Conservation (phyloP, 1,140 invertebrate species). For the Leucophenga varia region DNA sequence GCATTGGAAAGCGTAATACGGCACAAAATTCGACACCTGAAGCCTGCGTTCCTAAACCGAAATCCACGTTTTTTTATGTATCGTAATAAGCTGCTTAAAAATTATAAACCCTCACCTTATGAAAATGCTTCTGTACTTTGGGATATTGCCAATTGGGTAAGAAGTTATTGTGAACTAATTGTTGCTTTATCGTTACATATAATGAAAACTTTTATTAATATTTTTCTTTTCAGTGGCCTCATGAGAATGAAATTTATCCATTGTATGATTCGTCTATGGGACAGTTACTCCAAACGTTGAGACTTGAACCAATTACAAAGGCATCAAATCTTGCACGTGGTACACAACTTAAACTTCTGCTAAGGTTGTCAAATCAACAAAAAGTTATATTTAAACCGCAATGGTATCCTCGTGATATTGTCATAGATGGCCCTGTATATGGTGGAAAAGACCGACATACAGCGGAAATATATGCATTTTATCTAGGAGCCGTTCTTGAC, state of each 20-base stretch:
- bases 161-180: conserved; percentile 10
- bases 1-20: conserved; percentile 45
- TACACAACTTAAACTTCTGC: conserved; percentile 85
- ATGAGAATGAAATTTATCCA: conserved; percentile 67
- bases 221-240: conserved; percentile 66
- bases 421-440: conserved; percentile 81
- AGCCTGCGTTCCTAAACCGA: conserved; percentile 50
- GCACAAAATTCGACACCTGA: conserved; percentile 45
- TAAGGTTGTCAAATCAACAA: conserved; percentile 76
- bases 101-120: conserved; percentile 42
- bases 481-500: conserved; percentile 77
- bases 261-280: conserved; percentile 66
- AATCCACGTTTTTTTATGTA: conserved; percentile 56
- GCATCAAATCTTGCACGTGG: conserved; percentile 78
- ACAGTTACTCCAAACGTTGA: conserved; percentile 69
- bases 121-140: conserved; percentile 52
- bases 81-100: conserved; percentile 51
- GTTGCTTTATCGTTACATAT: background rate
- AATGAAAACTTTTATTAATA: background rate
- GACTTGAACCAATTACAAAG: conserved; percentile 68
- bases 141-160: conserved; percentile 56
- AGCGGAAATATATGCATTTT: conserved; percentile 95
- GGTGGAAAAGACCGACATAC: conserved; percentile 88
- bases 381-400: conserved; percentile 88
- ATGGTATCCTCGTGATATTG: conserved; percentile 75